phyloP scores from a whole-genome alignment of 2,797 vertebrate genomes.

The Falco columbarius region DNA sequence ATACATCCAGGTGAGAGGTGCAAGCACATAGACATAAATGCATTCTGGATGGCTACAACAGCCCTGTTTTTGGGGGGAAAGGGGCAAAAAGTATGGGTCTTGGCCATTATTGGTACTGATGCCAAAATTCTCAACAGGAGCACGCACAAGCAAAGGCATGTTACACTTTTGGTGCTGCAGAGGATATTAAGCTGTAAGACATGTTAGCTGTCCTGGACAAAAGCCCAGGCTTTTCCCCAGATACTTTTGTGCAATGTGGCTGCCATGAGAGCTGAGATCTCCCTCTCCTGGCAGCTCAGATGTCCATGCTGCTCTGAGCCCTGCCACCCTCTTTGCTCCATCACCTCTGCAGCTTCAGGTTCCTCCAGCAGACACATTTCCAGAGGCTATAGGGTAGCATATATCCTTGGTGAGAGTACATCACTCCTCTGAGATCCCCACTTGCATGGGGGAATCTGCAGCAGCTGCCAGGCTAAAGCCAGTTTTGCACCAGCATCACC shows the following conservation, averaged over 20 bases:
- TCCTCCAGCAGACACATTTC: neutral
- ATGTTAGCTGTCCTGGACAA: neutral
- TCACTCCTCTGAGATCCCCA: neutral
- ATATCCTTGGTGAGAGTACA: neutral
- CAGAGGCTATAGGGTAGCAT: neutral
- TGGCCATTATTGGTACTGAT: neutral
- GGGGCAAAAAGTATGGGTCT: neutral
- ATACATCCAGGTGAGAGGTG: neutral
- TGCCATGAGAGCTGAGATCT: neutral
- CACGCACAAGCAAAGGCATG: accelerated
- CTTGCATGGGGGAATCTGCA: accelerated
- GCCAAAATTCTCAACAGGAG: neutral
- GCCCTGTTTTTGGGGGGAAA: neutral
- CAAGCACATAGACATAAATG: neutral
- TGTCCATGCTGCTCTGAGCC: neutral
- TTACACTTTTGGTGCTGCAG: neutral
- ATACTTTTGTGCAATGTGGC: neutral
- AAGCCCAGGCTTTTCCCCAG: neutral
- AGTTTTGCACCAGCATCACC: neutral
- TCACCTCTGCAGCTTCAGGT: neutral
- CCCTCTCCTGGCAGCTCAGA: neutral
- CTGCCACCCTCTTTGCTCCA: neutral
- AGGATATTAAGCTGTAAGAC: neutral
- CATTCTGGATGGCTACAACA: neutral
- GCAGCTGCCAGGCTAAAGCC: neutral